Evolutionary conservation across 2,888 invertebrate genomes (phyloP).

Genomic region (Fragum fragum): DNA sequence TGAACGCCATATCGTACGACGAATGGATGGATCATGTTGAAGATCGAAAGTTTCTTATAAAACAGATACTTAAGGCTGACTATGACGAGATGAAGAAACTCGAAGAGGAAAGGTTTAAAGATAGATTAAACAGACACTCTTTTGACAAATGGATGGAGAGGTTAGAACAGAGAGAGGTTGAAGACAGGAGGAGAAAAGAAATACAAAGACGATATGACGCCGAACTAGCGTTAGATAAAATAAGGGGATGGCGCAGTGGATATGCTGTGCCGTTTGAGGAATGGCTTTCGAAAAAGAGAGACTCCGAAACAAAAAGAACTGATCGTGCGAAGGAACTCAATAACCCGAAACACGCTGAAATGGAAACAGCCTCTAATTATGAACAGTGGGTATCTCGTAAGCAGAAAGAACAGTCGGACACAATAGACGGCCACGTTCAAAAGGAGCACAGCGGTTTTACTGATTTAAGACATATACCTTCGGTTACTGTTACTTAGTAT

Average conservation of each 20-base stretch:
- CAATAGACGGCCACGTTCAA: background rate
- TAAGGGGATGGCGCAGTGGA: constrained; percentile 37
- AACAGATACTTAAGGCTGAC: constrained; percentile 73
- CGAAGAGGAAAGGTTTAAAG: constrained; percentile 66
- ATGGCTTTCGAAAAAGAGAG: constrained; percentile 64
- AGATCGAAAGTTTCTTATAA: constrained; percentile 73
- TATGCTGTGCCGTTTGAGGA: constrained; percentile 59
- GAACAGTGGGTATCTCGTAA: constrained; percentile 42
- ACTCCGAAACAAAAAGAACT: constrained; percentile 32
- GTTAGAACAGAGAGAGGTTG: constrained; percentile 60
- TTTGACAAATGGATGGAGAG: constrained; percentile 70
- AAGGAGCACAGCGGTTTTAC: background rate
- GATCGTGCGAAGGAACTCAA: background rate
- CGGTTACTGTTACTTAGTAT: too few relatives aligned
- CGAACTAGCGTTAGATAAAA: constrained; percentile 50
- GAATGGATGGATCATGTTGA: constrained; percentile 80
- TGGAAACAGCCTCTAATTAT: constrained; percentile 46
- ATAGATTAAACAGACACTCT: constrained; percentile 56
- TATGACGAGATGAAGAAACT: constrained; percentile 64
- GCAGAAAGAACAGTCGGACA: background rate
- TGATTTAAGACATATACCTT: background rate
- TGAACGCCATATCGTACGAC: constrained; percentile 76
- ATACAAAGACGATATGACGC: constrained; percentile 59
- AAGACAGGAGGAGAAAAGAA: constrained; percentile 59
- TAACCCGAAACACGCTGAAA: constrained; percentile 2